Conservation (phyloP, 2,797 vertebrate species). For the Dromococcyx pavoninus region DNA sequence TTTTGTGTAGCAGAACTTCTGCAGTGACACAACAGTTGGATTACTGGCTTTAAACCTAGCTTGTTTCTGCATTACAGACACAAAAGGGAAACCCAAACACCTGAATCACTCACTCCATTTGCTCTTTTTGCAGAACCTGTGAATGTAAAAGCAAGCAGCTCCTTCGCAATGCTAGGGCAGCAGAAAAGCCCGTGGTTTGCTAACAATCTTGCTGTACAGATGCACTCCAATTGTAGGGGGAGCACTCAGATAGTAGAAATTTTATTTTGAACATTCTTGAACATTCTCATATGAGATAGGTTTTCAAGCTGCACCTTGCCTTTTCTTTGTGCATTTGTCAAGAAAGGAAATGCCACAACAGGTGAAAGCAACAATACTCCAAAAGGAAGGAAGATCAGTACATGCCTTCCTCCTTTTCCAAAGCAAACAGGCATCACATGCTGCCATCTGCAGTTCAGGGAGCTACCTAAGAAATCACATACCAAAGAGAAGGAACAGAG, state of each 20-base stretch:
- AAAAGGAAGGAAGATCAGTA: not conserved
- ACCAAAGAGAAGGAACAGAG: not conserved
- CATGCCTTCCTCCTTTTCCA: not conserved
- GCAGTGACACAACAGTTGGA: not conserved
- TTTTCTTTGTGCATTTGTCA: not conserved
- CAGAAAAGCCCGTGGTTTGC: not conserved
- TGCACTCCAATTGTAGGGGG: not conserved
- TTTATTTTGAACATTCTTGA: not conserved
- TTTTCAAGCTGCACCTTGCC: not conserved
- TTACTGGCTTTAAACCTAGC: not conserved
- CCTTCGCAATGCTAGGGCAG: not conserved
- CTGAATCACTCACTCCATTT: not conserved
- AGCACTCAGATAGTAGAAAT: not conserved
- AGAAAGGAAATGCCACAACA: not conserved
- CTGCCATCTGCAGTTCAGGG: constrained; percentile 57
- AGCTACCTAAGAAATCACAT: not conserved
- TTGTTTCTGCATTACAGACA: not conserved
- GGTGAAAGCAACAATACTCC: not conserved
- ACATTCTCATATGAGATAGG: not conserved
- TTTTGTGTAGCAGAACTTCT: not conserved
- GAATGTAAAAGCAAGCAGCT: not conserved
- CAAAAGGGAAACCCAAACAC: not conserved
- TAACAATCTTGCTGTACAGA: not conserved
- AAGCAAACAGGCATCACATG: constrained; percentile 20
- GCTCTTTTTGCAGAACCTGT: not conserved